A percentile compares a stretch with the other conserved stretches of the same genome.
Conservation (phyloP, 2,888 invertebrate species). For the Drosophila nigricruria region DNA sequence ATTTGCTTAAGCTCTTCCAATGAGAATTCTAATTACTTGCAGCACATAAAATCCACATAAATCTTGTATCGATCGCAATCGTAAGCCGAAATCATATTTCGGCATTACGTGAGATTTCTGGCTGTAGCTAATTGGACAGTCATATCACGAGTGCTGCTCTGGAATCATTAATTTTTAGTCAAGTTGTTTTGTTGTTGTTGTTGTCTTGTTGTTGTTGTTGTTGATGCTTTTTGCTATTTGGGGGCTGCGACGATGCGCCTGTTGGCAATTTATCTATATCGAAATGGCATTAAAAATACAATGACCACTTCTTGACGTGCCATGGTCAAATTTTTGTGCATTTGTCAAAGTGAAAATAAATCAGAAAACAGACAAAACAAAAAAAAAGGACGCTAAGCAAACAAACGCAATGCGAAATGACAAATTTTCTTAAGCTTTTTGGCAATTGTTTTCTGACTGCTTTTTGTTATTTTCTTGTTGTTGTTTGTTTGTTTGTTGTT, state of each 20-base stretch:
- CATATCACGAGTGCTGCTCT: constrained; percentile 27
- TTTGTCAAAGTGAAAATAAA: constrained; percentile 77
- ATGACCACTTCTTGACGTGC: constrained; percentile 77
- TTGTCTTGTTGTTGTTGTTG: not conserved
- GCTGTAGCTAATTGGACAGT: constrained; percentile 32
- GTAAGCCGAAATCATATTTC: constrained; percentile 2
- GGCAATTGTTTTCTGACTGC: constrained; percentile 47
- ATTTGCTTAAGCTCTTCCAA: not conserved
- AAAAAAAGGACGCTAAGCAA: constrained; percentile 61
- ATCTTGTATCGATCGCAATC: constrained; percentile 16
- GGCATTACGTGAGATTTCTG: constrained; percentile 22
- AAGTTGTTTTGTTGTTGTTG: not conserved
- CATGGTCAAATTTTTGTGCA: constrained; percentile 79
- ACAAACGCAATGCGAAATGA: constrained; percentile 65
- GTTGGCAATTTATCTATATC: constrained; percentile 73
- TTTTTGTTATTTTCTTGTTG: constrained; percentile 9
- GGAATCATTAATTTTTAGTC: constrained; percentile 20
- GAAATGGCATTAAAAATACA: constrained; percentile 75
- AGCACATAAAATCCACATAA: constrained; percentile 21
- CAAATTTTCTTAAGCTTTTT: constrained; percentile 63
- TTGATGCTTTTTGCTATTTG: not conserved
- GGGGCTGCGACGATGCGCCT: constrained; percentile 46
- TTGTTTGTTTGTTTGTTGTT: constrained; percentile 7
- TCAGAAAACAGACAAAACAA: constrained; percentile 57
- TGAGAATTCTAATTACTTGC: constrained; percentile 29